Base-by-base conservation (phyloP, 2,113 vertebrate species). In the Onychostruthus taczanowskii region DNA sequence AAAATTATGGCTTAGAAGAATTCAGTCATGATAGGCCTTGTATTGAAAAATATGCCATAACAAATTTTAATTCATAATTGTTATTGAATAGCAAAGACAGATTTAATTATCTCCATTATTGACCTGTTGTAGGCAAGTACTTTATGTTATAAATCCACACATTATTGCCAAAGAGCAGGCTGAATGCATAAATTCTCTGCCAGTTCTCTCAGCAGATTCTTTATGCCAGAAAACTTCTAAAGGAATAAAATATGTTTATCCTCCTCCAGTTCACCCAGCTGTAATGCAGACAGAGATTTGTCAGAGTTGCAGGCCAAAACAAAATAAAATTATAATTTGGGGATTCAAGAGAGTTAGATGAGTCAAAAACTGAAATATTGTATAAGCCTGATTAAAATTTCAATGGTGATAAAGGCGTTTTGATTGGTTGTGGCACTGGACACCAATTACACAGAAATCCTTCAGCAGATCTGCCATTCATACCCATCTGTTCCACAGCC, bases 51-150 rank as follows among this genome's bases (percentile, higher is more conserved):
- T 35, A 90, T 95, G 92, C 67, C 72, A 95, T 96, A 82, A 87
- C 78, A 85, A 78, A 96, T 75, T 95, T 95, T 93, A 96, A 95
- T 94, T 96, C 84, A 91, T 94, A 97, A 97, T 95, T 97, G 86
- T 93, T 96, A 97, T 97, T 95, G 88, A 87, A 67, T 95, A 92
- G 37, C 79, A 87, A 73, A 94, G 82, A 85, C 61, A 77, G 64
- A 97, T 96, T 96, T 95, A 94, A 97, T 95, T 95, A 80, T 95
- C 80, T 70, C 67, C 79, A 77, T 96, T 95, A 94, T 67, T 94
- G 91, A 85, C 89, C 83, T 81, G 72, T 93, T 96, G 77, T 68
- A 62, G 67, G 86, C 67, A 76, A 92, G 62, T 81, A 62, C 59
- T 92, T 89, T 90, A 63, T 87, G 67, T 90, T 94, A 72, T 93